A percentile compares a stretch with the other conserved stretches of the same genome.
Conservation (phyloP, 1,140 invertebrate genomes). For the Pectinophora gossypiella region DNA sequence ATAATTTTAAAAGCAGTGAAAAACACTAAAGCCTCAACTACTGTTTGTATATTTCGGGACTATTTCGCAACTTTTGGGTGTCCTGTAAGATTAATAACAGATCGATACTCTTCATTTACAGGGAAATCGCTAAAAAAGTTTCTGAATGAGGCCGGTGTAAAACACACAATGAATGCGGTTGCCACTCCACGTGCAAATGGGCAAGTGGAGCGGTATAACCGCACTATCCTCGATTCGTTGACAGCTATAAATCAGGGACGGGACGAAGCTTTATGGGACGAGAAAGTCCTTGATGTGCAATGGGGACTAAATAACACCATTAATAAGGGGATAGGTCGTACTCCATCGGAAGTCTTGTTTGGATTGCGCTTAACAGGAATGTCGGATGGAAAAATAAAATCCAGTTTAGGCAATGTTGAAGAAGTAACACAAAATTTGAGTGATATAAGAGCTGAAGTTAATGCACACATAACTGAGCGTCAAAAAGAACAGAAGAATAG, state of each 20-base stretch:
- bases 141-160: neutral
- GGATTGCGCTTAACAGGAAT: slow-evolving; percentile 2
- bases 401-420: neutral
- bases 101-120: slow-evolving; percentile 4
- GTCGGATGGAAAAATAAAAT: neutral
- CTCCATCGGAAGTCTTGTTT: slow-evolving; percentile 7
- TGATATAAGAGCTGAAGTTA: neutral
- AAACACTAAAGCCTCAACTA: neutral
- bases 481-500: neutral
- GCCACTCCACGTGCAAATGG: slow-evolving; percentile 2
- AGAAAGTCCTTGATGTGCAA: slow-evolving; percentile 7
- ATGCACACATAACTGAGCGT: neutral
- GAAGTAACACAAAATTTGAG: neutral
- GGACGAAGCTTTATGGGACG: slow-evolving; percentile 8
- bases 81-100: neutral
- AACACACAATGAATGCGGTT: slow-evolving; percentile 2
- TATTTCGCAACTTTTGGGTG: neutral
- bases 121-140: neutral
- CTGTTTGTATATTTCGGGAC: neutral
- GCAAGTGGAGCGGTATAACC: slow-evolving; percentile 4
- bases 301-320: slow-evolving; percentile 12
- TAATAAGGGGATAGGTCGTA: slow-evolving; percentile 8
- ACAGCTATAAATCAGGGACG: slow-evolving; percentile 1
- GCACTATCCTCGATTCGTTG: neutral
- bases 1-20: neutral